Base-by-base conservation (phyloP, 2,888 invertebrate species). In the Leucoptera coffeella region DNA sequence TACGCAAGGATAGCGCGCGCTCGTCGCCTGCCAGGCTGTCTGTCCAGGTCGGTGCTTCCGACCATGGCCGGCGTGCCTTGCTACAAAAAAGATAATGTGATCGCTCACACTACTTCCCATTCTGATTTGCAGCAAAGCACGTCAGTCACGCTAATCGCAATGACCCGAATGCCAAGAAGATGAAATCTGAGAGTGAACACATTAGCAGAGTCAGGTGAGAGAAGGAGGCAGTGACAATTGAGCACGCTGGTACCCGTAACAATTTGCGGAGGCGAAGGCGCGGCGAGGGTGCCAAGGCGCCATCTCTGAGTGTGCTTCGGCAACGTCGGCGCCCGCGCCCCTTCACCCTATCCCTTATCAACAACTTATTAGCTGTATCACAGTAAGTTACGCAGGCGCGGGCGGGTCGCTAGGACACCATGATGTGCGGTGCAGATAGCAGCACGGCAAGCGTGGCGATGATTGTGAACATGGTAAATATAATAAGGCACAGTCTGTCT, bases 401-500 rank as follows among this genome's bases (percentile, higher is more conserved):
- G 57, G 71, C 71, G 64, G 65, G 57, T 64, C 73, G 78, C 78
- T 82, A 85, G 81, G 85, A 85, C 75, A 89, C 88, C 77, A 90
- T 88, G 74, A 90, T 89, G 80, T 93, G 92, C 53, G 93, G 93
- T 72, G 93, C 93, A 72, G 91, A 89, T 75, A 91, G 84, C 69
- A 94, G 84, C 78, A 93, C 92, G 77, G 91, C 91, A 77, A 92
- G 85, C 72, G 93, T 92, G 73, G 92, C 91, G 74, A 92, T 84
- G 80, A 92, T 89, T 76, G 93, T 93, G 83, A 93, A 93, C 77
- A 91, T 82, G 75, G 93, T 92, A 85, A 96, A 96, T 79, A 94
- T 86, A 80, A 94, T 92, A 83, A 96, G 89, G 86, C 96, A 96
- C 82, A 95, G 83, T 81, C 95, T 86, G 83, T 96, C 96, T 77